Evolutionary conservation across 2,797 vertebrate genomes (phyloP).

Genomic region (Dendrocincla tyrannina): DNA sequence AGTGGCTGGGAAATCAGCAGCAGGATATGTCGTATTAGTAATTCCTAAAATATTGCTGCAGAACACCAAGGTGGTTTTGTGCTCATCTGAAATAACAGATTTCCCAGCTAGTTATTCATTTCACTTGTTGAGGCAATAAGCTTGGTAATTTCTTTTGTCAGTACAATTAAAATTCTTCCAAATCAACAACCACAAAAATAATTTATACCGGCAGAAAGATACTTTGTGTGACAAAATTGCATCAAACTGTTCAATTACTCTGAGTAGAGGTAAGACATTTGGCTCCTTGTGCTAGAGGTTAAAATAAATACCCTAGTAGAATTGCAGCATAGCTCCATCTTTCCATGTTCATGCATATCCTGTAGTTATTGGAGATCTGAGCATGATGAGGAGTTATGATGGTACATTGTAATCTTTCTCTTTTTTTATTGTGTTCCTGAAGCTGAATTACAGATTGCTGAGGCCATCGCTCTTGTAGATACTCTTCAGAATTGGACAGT

Average conservation of each 20-base stretch:
- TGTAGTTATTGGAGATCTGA: not conserved
- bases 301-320: not conserved
- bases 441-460: constrained; percentile 90
- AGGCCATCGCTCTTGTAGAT: constrained; percentile 86
- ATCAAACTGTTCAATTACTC: not conserved
- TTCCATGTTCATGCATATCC: not conserved
- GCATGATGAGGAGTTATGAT: not conserved
- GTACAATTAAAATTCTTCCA: not conserved
- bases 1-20: not conserved
- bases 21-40: rapidly evolving
- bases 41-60: not conserved
- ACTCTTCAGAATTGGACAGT: constrained; percentile 88
- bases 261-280: not conserved
- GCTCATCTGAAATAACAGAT: not conserved
- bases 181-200: not conserved
- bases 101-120: not conserved
- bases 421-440: not conserved
- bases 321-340: not conserved
- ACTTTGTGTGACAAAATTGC: not conserved
- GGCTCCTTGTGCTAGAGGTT: not conserved
- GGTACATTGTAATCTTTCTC: not conserved
- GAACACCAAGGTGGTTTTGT: not conserved
- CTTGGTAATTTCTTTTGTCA: not conserved
- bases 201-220: not conserved
- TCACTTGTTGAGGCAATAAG: not conserved